A percentile compares a stretch with the other conserved stretches of the same genome.
Evolutionary conservation across 2,113 vertebrate species (phyloP).

Genomic region (Synchiropus splendidus): DNA sequence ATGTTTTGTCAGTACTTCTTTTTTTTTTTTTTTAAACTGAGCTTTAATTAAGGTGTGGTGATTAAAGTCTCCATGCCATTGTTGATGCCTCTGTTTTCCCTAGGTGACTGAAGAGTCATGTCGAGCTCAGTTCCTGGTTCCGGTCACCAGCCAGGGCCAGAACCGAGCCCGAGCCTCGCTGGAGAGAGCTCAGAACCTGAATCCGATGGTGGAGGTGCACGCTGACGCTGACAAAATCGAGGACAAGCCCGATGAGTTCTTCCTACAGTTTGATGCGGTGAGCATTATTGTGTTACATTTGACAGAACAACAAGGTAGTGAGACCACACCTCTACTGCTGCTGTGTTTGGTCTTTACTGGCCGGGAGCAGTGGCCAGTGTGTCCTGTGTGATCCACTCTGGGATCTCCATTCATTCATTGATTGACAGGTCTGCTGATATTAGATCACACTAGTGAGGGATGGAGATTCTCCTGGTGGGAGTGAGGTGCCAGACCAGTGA

Average conservation of each 20-base stretch:
- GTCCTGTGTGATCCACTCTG: too few species aligned
- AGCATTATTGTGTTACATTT: slow-evolving; percentile 17
- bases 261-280: slow-evolving; percentile 83
- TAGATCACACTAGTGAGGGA: too few species aligned
- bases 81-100: background rate
- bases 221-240: slow-evolving; percentile 71
- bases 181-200: slow-evolving; percentile 87
- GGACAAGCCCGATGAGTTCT: slow-evolving; percentile 79
- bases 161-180: slow-evolving; percentile 81
- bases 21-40: too few species aligned
- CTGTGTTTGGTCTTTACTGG: too few species aligned
- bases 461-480: too few species aligned
- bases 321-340: too few species aligned
- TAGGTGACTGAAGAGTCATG: slow-evolving; percentile 80
- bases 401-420: too few species aligned
- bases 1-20: too few species aligned
- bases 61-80: background rate
- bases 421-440: too few species aligned
- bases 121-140: slow-evolving; percentile 83
- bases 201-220: slow-evolving; percentile 91
- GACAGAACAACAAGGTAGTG: background rate
- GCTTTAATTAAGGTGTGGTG: too few species aligned
- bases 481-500: too few species aligned
- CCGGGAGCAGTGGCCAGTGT: too few species aligned
- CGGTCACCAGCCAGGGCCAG: slow-evolving; percentile 66